Percentiles rank a stretch among this genome's conserved stretches.
Conservation (phyloP, 2,797 vertebrate species). For the Botia kubotai region DNA sequence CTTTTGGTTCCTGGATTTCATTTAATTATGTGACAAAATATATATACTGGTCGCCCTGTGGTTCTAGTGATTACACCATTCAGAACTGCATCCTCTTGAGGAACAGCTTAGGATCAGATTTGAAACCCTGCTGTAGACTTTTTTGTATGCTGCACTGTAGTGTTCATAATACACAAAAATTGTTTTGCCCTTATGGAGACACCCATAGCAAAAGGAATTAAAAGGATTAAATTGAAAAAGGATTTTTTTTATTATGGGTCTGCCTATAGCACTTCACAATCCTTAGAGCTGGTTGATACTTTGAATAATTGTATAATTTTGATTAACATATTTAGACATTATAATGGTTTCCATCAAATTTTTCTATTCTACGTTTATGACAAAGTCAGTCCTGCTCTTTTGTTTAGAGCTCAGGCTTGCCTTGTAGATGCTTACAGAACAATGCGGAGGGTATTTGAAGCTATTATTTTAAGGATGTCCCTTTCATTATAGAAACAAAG, state of each 20-base stretch:
- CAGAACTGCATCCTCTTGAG: background rate
- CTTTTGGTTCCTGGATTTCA: background rate
- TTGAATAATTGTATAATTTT: background rate
- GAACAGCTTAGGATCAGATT: constrained; percentile 7
- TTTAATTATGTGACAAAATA: constrained; percentile 22
- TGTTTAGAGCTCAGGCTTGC: background rate
- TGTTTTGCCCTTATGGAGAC: constrained; percentile 5
- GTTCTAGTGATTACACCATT: constrained; percentile 31
- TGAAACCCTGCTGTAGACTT: constrained; percentile 10
- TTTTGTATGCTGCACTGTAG: background rate
- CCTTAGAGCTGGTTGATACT: background rate
- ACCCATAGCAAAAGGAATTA: background rate
- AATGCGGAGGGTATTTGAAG: background rate
- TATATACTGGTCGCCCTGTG: constrained; percentile 2
- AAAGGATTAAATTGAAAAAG: too few species aligned
- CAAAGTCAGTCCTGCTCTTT: background rate
- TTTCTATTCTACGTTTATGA: background rate
- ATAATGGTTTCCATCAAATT: too few species aligned
- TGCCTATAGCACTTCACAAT: background rate
- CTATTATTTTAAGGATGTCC: background rate
- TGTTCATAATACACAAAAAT: constrained; percentile 16
- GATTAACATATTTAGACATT: too few species aligned
- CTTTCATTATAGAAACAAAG: background rate
- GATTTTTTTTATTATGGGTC: background rate
- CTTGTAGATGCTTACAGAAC: background rate